Base-by-base conservation (phyloP, 2,888 invertebrate species). In the Hypolimnas misippus region DNA sequence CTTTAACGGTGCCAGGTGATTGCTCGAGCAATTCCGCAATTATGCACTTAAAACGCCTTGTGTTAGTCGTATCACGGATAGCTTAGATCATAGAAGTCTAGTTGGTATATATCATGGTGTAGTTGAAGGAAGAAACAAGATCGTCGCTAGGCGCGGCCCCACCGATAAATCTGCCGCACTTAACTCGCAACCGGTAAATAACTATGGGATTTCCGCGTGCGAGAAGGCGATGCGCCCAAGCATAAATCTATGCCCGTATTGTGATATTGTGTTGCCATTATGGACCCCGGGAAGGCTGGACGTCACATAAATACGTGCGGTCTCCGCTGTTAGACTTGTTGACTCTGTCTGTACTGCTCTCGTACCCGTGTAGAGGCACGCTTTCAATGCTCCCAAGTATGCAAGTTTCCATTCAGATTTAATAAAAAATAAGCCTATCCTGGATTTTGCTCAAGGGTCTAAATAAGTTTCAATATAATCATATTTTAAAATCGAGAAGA, bases 201-300 rank as follows among this genome's bases (percentile, higher is more conserved):
- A 92, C 91, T 88, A 90, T 89, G 89, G 88, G 91, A 90, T 92
- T 92, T 92, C 92, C 92, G 90, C 89, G 90, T 92, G 92, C 89
- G 86, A 83, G 88, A 83, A 82, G 82, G 82, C 86, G 89, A 87
- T 86, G 88, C 88, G 87, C 87, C 81, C 77, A 79, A 75, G 86
- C 89, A 92, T 92, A 92, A 92, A 92, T 92, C 91, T 89, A 83
- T 86, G 91, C 89, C 85, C 76, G 87, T 83, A 90, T 92, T 91
- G 92, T 92, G 92, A 91, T 91, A 91, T 91, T 92, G 92, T 90
- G 89, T 89, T 91, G 91, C 90, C 86, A 89, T 90, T 91, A 91
- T 87, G 81, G 83, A 82, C 84, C 79, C 82, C 80, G 76, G 79
- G 85, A 79, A 83, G 79, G 82, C 80, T 79, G 82, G 81, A 81